Percentiles rank a stretch among this genome's conserved stretches.
Conservation (phyloP, 2,797 vertebrate genomes). For the Leuciscus waleckii region DNA sequence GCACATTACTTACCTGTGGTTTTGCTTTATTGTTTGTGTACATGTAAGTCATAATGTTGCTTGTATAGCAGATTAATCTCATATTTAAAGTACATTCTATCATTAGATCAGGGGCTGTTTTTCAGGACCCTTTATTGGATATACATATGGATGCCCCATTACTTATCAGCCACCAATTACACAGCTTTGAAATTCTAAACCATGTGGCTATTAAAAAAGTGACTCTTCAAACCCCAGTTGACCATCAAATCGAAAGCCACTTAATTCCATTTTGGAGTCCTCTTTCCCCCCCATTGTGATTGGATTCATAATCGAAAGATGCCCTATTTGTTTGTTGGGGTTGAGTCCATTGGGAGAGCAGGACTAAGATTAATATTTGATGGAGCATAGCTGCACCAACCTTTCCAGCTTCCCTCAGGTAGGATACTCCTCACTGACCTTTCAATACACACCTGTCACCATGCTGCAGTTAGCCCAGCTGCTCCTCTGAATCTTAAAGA, state of each 20-base stretch:
- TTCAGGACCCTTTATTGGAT: background rate
- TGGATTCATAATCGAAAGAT: conserved; percentile 30
- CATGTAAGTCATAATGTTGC: background rate
- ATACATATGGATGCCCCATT: background rate
- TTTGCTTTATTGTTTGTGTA: background rate
- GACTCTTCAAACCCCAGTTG: conserved; percentile 2
- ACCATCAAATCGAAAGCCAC: background rate
- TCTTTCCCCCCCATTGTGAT: background rate
- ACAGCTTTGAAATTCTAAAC: background rate
- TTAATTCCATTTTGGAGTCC: conserved; percentile 2
- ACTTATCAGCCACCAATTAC: no score
- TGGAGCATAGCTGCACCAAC: conserved; percentile 69
- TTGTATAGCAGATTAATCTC: background rate
- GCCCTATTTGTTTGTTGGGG: conserved; percentile 61
- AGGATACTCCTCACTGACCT: conserved; percentile 69
- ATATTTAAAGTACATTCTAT: background rate
- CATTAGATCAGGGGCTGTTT: background rate
- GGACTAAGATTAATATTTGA: conserved; percentile 75
- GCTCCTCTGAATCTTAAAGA: conserved; percentile 49
- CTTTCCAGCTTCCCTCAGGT: conserved; percentile 72
- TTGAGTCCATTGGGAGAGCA: conserved; percentile 59
- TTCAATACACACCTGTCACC: conserved; percentile 67
- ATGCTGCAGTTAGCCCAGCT: conserved; percentile 53
- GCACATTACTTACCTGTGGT: background rate
- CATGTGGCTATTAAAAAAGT: background rate